Conservation (phyloP, 1,140 invertebrate species). For the Bombus confusus region DNA sequence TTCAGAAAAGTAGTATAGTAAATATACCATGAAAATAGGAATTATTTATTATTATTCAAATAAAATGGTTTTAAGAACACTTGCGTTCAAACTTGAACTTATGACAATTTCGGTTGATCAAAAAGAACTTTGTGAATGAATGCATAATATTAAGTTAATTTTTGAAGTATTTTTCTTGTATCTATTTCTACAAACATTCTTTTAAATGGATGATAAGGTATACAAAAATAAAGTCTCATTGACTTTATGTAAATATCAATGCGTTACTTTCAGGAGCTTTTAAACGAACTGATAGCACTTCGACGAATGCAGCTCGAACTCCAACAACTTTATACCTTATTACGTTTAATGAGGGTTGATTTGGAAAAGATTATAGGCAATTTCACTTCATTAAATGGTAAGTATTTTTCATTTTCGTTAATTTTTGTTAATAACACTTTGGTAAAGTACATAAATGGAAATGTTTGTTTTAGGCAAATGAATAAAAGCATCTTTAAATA, state of each 20-base stretch:
- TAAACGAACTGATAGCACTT: constrained; percentile 59
- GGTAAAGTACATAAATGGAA: not conserved
- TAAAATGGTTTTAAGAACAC: constrained; percentile 33
- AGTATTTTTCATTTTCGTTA: not conserved
- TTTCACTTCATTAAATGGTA: constrained; percentile 46
- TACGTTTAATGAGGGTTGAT: constrained; percentile 65
- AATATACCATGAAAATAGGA: not conserved
- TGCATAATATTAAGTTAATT: not conserved
- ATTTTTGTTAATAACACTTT: constrained; percentile 3
- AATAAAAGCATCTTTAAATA: not conserved
- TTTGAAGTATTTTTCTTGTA: not conserved
- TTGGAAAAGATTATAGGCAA: constrained; percentile 70
- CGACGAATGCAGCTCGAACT: constrained; percentile 61
- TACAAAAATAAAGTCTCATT: not conserved
- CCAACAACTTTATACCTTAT: constrained; percentile 59
- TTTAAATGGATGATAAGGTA: constrained; percentile 32
- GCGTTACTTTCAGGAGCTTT: constrained; percentile 14
- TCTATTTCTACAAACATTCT: not conserved
- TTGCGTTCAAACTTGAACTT: constrained; percentile 19
- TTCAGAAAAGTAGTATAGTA: not conserved
- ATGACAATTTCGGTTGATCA: not conserved
- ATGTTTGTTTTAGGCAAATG: not conserved
- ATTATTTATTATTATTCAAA: not conserved
- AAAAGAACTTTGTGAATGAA: too few species aligned
- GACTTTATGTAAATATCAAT: not conserved